Evolutionary conservation across 2,888 invertebrate genomes (phyloP), one percentile per base, ranked within the genome.

Genomic region (Drosophila kuntzei): DNA sequence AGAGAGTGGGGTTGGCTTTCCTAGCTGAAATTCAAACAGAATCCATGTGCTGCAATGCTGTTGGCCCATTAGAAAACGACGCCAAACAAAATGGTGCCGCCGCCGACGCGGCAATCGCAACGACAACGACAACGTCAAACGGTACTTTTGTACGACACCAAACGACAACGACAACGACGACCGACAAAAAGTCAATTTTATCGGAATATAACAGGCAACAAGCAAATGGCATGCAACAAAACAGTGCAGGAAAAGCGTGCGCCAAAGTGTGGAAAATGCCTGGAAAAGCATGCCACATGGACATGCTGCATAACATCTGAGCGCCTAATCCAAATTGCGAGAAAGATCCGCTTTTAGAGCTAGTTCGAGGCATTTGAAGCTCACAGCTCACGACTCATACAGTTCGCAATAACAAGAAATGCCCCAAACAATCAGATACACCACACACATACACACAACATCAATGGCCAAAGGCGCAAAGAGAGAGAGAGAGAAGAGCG

Each of bases 321-420:
- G 82, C 81, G 89, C 90, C 90, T 84, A 82, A 71, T 90, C 80
- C 70, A 82, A 89, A 84, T 89, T 84, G 89, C 87, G 90, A 90
- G 90, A 90, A 90, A 90, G 91, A 91, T 90, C 90, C 90, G 91
- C 90, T 90, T 90, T 91, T 88, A 86, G 88, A 82, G 82, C 82
- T 87, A 85, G 90, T 89, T 90, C 71, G 58, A 53, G 50, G 61
- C 76, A 61, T 61, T 58, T 27, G 41, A 61, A 51, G 29, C 55
- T 54, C 57, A 27, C 57, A 67, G 58, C 64, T 64, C 70, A 68
- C 57, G 46, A 34, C 59, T 59, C 66, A 41, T 20, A 44, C 53
- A 55, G 55, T 39, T 54, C 63, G 16, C 43, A 44, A 12, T 32
- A 53, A 32, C 59, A 59, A 60, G 44, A 27, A 70, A 7, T 61